Evolutionary conservation across 2,888 invertebrate genomes (phyloP), one percentile per base, ranked within the genome.

Genomic region (Rhyacophila evoluta): DNA sequence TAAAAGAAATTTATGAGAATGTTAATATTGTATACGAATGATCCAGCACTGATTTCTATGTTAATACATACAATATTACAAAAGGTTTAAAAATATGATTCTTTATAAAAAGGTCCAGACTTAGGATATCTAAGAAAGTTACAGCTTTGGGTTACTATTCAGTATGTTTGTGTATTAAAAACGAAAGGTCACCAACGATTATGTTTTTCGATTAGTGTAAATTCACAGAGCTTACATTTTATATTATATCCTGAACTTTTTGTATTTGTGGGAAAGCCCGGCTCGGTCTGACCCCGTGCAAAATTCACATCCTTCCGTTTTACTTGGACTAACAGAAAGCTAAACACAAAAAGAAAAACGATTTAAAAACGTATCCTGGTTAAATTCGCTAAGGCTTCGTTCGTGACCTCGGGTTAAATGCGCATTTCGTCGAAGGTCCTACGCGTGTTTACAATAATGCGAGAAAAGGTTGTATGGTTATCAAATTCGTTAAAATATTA

Each of bases 311-410:
- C 25, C 55, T 55, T 55, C 55, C 25, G 25, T 19, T 19, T 55
- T 19, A 19, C 2, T 55, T 19, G 15, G 55, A 39, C 55, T 55
- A 55, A 55, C 55, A 55, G 55, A 55, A 55, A 55, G 55, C 55
- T 12, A 55, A 55, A 55, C 55, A 55, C 55, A 55, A 55, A 55
- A 55, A 55, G 55, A 55, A 55, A 55, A 55, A 55, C 55, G 55
- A 55, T 55, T 55, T n/a, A 55, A 55, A 55, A 55, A 25, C 55
- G 55, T 8, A 19, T 55, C 55, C 55, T 55, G 55, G 15, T 25
- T 19, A 19, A 55, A 55, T 55, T 19, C 55, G 19, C 55, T 55
- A 25, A 55, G 55, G 8, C 25, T 19, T 10, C 55, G 12, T 15
- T n/a, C 55, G 25, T 55, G 55, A 55, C 55, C 55, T 19, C 55